These are phyloP conservation scores for Furcifer pardalis DNA, from an alignment of 2,797 vertebrate genomes.

Conservation along the genomic window DNA sequence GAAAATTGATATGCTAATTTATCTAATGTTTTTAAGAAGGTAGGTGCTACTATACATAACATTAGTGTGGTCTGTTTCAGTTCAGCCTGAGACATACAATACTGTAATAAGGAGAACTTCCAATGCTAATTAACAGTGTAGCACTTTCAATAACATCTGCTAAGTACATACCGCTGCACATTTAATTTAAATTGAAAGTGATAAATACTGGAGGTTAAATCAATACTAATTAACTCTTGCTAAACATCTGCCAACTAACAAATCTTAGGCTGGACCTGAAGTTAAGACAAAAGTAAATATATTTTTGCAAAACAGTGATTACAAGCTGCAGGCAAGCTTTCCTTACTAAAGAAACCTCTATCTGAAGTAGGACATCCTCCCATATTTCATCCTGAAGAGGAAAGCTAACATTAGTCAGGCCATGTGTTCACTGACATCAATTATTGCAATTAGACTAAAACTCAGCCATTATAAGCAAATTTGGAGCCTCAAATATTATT, in stretches of 20 bases:
- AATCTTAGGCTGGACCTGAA: slow-evolving; percentile 8
- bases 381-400: slow-evolving; percentile 8
- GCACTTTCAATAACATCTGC: slow-evolving; percentile 31
- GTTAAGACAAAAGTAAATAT: slow-evolving; percentile 29
- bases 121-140: slow-evolving; percentile 33
- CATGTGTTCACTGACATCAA: slow-evolving; percentile 7
- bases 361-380: not conserved
- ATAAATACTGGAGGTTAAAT: slow-evolving; percentile 44
- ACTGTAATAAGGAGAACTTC: slow-evolving; percentile 37
- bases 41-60: slow-evolving; percentile 24
- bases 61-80: slow-evolving; percentile 33
- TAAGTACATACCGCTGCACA: slow-evolving; percentile 31
- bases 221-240: slow-evolving; percentile 40
- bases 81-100: slow-evolving; percentile 18
- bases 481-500: not conserved
- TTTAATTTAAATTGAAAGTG: slow-evolving; percentile 48
- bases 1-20: slow-evolving; percentile 45
- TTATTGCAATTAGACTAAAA: slow-evolving; percentile 23
- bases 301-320: not conserved
- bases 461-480: slow-evolving; percentile 24
- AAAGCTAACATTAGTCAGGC: not conserved
- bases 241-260: slow-evolving; percentile 31
- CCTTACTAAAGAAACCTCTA: not conserved
- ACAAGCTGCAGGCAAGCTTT: not conserved
- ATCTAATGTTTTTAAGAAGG: slow-evolving; percentile 3